Evolutionary conservation across 2,113 vertebrate genomes (phyloP).

Genomic region (Casuarius casuarius): DNA sequence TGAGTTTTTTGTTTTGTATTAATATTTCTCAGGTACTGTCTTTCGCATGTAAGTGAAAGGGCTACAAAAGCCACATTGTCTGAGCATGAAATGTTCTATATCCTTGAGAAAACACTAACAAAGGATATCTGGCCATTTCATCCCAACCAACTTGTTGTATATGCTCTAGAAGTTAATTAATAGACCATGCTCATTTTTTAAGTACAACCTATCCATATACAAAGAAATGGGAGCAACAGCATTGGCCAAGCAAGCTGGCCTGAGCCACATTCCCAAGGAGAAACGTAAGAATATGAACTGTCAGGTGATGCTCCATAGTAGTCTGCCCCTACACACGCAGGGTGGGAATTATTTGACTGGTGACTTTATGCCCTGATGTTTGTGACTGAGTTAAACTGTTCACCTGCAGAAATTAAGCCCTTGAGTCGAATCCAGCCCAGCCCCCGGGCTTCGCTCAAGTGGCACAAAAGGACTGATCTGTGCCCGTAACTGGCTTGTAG

Average conservation of each 20-base stretch:
- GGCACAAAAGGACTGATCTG: background rate
- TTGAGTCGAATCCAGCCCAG: background rate
- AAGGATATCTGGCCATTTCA: background rate
- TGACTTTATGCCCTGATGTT: background rate
- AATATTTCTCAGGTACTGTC: background rate
- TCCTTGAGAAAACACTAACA: background rate
- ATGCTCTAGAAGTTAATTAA: background rate
- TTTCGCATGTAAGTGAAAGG: background rate
- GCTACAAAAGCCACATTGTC: background rate
- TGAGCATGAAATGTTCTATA: background rate
- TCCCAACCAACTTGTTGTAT: background rate
- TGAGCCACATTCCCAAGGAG: background rate
- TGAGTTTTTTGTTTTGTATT: background rate
- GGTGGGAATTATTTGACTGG: background rate
- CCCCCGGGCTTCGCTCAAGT: accelerated
- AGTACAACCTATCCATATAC: background rate
- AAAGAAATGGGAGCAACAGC: background rate
- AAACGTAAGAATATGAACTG: background rate
- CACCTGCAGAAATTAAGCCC: background rate
- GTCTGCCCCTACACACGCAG: accelerated
- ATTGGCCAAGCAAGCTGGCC: background rate
- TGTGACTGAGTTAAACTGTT: background rate
- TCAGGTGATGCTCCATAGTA: background rate
- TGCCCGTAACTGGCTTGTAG: background rate
- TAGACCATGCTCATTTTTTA: background rate